Evolutionary conservation across 2,888 invertebrate species (phyloP).

Genomic region (Agrotis segetum): DNA sequence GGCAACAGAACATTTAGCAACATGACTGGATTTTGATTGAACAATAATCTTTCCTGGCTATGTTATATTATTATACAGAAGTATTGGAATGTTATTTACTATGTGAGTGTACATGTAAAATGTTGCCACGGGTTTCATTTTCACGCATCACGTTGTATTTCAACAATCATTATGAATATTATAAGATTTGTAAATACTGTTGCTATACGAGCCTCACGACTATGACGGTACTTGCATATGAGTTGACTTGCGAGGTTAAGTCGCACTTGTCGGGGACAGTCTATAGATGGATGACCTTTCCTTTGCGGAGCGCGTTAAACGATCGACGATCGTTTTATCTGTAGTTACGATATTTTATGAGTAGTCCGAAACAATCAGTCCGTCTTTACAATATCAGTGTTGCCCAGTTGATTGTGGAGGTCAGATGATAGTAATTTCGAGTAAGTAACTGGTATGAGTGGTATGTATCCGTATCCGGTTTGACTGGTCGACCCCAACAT

Average conservation of each 20-base stretch:
- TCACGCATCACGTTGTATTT: background rate
- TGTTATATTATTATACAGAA: too few relatives aligned
- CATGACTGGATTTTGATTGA: too few relatives aligned
- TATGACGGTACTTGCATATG: background rate
- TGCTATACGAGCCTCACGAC: background rate
- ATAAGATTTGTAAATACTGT: background rate
- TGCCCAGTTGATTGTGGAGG: slow-evolving; percentile 20
- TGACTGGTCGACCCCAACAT: slow-evolving; percentile 24
- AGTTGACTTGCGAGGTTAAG: slow-evolving; percentile 22
- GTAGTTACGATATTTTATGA: background rate
- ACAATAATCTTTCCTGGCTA: too few relatives aligned
- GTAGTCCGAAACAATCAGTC: background rate
- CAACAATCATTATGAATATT: slow-evolving; percentile 6
- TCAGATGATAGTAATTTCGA: slow-evolving; percentile 21
- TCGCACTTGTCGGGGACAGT: slow-evolving; percentile 5
- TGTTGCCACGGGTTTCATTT: background rate
- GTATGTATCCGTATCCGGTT: slow-evolving; percentile 37
- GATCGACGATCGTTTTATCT: slow-evolving; percentile 14
- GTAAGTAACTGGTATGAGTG: slow-evolving; percentile 33
- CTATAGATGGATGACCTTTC: slow-evolving; percentile 32
- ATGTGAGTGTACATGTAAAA: background rate
- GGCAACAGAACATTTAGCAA: too few relatives aligned
- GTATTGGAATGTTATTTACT: background rate
- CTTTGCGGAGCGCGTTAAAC: background rate
- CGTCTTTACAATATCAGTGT: slow-evolving; percentile 31